Conservation (phyloP, 1,140 invertebrate genomes). For the Pogonomyrmex californicus region DNA sequence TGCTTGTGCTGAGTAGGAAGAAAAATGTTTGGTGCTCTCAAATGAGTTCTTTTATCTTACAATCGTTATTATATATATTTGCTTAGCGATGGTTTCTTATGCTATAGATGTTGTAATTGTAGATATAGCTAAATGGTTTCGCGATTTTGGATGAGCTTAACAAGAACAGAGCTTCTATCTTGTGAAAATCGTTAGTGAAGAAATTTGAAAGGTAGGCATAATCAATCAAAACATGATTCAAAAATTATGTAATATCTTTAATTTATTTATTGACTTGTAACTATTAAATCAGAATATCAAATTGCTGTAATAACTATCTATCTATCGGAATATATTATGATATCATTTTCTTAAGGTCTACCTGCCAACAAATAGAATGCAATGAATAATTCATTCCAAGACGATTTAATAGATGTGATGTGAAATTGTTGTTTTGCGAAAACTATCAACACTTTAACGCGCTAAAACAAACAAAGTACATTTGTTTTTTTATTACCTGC, state of each 20-base stretch:
- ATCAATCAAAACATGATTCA: neutral
- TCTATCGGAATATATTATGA: too few relatives aligned
- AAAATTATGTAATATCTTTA: neutral
- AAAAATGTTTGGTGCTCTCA: slow-evolving; percentile 68
- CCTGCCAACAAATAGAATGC: neutral
- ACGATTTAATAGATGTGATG: neutral
- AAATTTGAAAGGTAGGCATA: neutral
- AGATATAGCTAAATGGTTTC: slow-evolving; percentile 22
- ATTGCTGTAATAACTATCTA: too few relatives aligned
- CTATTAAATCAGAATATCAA: neutral
- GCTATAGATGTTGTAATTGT: slow-evolving; percentile 7
- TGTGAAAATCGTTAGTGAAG: neutral
- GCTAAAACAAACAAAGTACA: neutral
- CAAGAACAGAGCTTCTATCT: neutral
- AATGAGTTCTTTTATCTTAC: slow-evolving; percentile 82
- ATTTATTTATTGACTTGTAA: neutral
- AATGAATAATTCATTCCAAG: neutral
- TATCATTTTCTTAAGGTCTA: neutral
- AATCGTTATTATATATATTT: slow-evolving; percentile 81
- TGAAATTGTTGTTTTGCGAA: neutral
- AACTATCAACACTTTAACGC: neutral
- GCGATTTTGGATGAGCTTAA: neutral
- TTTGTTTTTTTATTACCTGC: neutral
- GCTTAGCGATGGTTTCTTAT: slow-evolving; percentile 55
- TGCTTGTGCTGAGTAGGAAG: neutral